Evolutionary conservation across 2,797 vertebrate genomes (phyloP).

Genomic region (Sebastes taczanowskii): DNA sequence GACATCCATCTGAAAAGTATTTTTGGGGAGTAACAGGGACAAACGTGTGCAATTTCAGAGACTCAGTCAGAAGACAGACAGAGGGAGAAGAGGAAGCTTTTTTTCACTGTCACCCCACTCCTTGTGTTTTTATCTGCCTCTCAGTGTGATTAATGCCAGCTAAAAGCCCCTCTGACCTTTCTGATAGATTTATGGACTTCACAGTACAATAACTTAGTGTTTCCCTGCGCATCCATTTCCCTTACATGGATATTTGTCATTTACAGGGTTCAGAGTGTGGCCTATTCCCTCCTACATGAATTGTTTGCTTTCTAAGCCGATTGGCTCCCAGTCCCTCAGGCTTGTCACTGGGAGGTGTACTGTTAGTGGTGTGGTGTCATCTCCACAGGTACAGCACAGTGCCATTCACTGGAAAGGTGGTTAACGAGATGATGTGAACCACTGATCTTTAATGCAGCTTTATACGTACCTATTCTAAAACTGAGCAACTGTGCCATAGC

Average conservation of each 20-base stretch:
- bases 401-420: background rate
- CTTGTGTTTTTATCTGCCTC: slow-evolving; percentile 62
- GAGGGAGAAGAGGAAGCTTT: slow-evolving; percentile 27
- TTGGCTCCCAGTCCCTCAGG: slow-evolving; percentile 45
- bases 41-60: slow-evolving; percentile 69
- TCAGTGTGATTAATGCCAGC: slow-evolving; percentile 78
- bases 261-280: slow-evolving; percentile 57
- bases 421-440: background rate
- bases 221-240: slow-evolving; percentile 71
- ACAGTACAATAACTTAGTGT: slow-evolving; percentile 75
- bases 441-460: background rate
- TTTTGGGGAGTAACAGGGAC: slow-evolving; percentile 51
- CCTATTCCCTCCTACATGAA: slow-evolving; percentile 46
- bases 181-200: slow-evolving; percentile 83
- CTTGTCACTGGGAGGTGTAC: slow-evolving; percentile 8
- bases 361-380: slow-evolving; percentile 11
- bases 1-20: slow-evolving; percentile 45
- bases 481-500: background rate
- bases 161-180: slow-evolving; percentile 74
- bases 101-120: slow-evolving; percentile 29
- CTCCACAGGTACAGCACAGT: background rate
- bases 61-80: slow-evolving; percentile 11
- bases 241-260: slow-evolving; percentile 77
- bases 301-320: slow-evolving; percentile 56
- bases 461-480: background rate